A percentile compares a stretch with the other conserved stretches of the same genome.
Conservation (phyloP, 2,888 invertebrate genomes). For the Cyrtodaria siliqua region DNA sequence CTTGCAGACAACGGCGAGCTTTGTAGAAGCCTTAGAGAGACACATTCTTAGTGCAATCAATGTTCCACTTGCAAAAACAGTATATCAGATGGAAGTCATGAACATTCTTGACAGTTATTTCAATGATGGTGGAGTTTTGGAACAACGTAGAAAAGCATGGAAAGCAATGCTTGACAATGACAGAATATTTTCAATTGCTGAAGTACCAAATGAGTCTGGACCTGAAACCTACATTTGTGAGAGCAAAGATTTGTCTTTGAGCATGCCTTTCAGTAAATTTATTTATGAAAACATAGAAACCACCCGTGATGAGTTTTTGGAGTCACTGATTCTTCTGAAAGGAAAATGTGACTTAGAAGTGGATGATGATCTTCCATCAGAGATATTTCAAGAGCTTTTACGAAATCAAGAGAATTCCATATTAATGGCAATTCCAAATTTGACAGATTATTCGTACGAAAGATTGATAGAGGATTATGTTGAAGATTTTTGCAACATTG, state of each 20-base stretch:
- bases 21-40: conserved; percentile 55
- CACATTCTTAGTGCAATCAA: conserved; percentile 43
- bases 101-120: conserved; percentile 53
- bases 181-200: conserved; percentile 31
- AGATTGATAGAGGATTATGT: conserved; percentile 34
- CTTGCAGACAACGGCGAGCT: conserved; percentile 38
- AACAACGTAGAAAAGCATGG: conserved; percentile 30
- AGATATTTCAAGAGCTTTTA: conserved; percentile 43
- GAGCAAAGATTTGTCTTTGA: conserved; percentile 27
- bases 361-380: conserved; percentile 57
- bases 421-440: conserved; percentile 16
- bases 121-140: conserved; percentile 17
- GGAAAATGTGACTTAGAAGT: conserved; percentile 49
- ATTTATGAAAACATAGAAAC: conserved; percentile 50
- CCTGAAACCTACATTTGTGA: conserved; percentile 63
- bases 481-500: conserved; percentile 39
- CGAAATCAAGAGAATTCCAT: conserved; percentile 46
- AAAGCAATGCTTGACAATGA: conserved; percentile 20
- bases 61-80: conserved; percentile 52
- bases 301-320: conserved; percentile 52
- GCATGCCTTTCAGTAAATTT: conserved; percentile 57
- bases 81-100: conserved; percentile 50
- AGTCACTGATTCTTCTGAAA: conserved; percentile 40
- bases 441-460: conserved; percentile 2
- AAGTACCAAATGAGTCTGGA: conserved; percentile 45